Base-by-base conservation (phyloP, 2,113 vertebrate species). In the Chloropsis hardwickii region DNA sequence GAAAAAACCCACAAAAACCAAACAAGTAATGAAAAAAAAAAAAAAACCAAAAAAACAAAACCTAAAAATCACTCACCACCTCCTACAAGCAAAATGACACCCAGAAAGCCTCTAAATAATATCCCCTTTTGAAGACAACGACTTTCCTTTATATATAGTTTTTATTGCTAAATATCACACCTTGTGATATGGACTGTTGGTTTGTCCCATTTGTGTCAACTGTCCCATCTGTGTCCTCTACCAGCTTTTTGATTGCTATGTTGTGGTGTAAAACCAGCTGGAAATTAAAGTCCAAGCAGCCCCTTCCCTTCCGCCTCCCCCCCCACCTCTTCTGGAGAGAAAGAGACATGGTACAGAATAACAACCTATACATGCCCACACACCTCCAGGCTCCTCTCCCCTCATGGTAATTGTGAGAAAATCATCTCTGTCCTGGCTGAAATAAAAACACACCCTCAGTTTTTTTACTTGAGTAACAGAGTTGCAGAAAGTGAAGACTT, bases 301-400 rank as follows among this genome's bases (percentile, higher is more conserved):
- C 22, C 5, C 7, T 37, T 76, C 44, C 21, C 31, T 57, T n/a
- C n/a, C n/a, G n/a, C n/a, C n/a, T 76, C 4, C 4, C 4, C 12
- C 12, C 17, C 17, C 7, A 14, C 18, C 7, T 58, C 22, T 31
- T n/a, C 45, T 44, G 22, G 7, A 51, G 27, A 44, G 27, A 44
- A 60, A 44, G 22, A 21, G 37, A 18, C 14, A 27, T 22, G 44
- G 44, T 18, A 31, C 25, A 44, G 11, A 51, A 18, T 27, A 42
- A 31, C 25, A 33, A 9, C 31, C 31, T 37, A 5, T 18, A 37
- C 18, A 12, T 22, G 8, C 22, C 22, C 44, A 67, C 21, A 37
- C 0, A 0, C 9, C 27, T 44, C 27, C 35, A 66, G 31, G 29
- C 20, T 66, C 24, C 8, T 4, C 31, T 66, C 24, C 16, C 6